phyloP scores from a whole-genome alignment of 2,113 vertebrate species.

The Melanerpes aurifrons region DNA sequence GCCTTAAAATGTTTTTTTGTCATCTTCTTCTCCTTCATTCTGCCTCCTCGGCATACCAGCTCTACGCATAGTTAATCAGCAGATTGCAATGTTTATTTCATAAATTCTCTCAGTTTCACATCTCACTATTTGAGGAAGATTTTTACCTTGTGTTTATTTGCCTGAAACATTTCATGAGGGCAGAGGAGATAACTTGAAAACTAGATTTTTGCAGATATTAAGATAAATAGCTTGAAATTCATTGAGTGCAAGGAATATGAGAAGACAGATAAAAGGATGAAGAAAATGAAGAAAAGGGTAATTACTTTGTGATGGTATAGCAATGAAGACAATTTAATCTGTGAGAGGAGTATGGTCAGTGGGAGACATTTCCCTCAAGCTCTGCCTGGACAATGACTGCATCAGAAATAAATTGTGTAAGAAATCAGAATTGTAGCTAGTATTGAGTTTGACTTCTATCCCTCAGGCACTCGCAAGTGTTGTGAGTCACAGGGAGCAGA shows the following conservation, averaged over 20 bases:
- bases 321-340: not conserved
- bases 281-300: not conserved
- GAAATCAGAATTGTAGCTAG: not conserved
- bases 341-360: not conserved
- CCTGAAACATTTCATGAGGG: not conserved
- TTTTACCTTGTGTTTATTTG: not conserved
- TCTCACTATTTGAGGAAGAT: not conserved
- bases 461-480: not conserved
- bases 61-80: not conserved
- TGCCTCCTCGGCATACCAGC: not conserved
- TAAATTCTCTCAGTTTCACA: not conserved
- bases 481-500: not conserved
- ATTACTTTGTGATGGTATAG: not conserved
- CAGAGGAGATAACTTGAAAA: not conserved
- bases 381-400: not conserved
- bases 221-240: not conserved
- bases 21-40: not conserved
- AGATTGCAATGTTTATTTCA: not conserved
- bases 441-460: not conserved
- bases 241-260: not conserved
- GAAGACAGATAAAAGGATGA: not conserved
- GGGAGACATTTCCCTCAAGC: not conserved
- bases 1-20: not conserved
- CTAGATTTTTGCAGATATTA: not conserved
- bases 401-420: not conserved